These are phyloP conservation scores for Mamestra configurata DNA, from an alignment of 1,140 invertebrate species.

Conservation along the genomic window DNA sequence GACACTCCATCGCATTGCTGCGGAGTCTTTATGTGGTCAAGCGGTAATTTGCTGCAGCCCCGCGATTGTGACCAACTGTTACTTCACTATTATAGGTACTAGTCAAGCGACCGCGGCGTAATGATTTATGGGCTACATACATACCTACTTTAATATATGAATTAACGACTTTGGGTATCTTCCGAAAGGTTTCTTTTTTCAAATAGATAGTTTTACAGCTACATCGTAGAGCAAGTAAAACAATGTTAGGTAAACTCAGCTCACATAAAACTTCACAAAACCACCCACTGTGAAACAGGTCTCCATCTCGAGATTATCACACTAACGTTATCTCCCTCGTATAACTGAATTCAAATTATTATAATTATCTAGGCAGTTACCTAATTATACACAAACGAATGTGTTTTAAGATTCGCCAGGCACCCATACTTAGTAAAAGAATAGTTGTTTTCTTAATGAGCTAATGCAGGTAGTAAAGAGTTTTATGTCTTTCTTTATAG, in stretches of 20 bases:
- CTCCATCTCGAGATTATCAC: conserved; percentile 39
- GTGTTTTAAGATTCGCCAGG: conserved; percentile 38
- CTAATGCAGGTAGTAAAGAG: conserved; percentile 65
- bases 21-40: conserved; percentile 62
- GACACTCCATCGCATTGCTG: conserved; percentile 54
- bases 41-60: conserved; percentile 66
- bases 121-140: not conserved
- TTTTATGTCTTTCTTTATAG: conserved; percentile 72
- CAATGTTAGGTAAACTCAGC: conserved; percentile 2
- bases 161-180: no score
- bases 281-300: conserved; percentile 46
- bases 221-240: not conserved
- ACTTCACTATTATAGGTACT: conserved; percentile 37
- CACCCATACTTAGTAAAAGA: conserved; percentile 46
- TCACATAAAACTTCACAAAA: conserved; percentile 4
- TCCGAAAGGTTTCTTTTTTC: not conserved
- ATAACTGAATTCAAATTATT: conserved; percentile 52
- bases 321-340: conserved; percentile 41
- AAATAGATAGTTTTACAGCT: not conserved
- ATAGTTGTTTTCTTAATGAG: conserved; percentile 64
- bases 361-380: conserved; percentile 47
- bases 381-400: conserved; percentile 50
- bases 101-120: not conserved
- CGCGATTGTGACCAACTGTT: conserved; percentile 53
- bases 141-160: not conserved